Evolutionary conservation across 2,888 invertebrate genomes (phyloP), one percentile per base, ranked within the genome.

Genomic region (Dione vanillae): DNA sequence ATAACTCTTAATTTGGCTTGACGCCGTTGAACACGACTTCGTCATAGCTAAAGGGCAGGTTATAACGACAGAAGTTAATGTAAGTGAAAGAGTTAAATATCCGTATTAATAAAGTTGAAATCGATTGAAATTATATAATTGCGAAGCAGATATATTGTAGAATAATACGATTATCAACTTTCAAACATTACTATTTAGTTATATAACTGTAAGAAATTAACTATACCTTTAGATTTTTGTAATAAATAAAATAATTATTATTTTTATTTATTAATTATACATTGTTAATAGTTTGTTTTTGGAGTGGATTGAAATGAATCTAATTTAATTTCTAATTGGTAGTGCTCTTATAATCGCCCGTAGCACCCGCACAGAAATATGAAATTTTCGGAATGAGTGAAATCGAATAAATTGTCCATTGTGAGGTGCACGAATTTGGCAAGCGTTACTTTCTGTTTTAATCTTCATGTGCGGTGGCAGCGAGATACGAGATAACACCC

Each of bases 401-500:
- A 92, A 93, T 90, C 89, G 88, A 85, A 90, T 89, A 89, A 92
- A 91, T 91, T 92, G 89, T 81, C 89, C 87, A 92, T 93, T 92
- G 91, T 91, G 84, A 86, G 86, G 84, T 90, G 91, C 89, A 88
- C 90, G 89, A 86, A 88, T 91, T 91, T 83, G 85, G 88, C 79
- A 79, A 84, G 84, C 83, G 85, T 87, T 85, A 90, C 92, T 92
- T 92, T 92, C 90, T 87, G 90, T 89, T 90, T 88, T 84, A 83
- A 85, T 87, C 84, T 84, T 80, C 84, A 84, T 86, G 85, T 85
- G 85, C 81, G 68, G 76, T 74, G 70, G 75, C 76, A 72, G 74
- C 74, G 73, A 69, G 74, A 78, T 80, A 81, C 80, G 77, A 80
- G 75, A 79, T 81, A 78, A 78, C 78, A 69, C 73, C 66, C 72